Conservation (phyloP, 30 jellyfish, hydroid and myxozoan genomes). For the Pelagia noctiluca region DNA sequence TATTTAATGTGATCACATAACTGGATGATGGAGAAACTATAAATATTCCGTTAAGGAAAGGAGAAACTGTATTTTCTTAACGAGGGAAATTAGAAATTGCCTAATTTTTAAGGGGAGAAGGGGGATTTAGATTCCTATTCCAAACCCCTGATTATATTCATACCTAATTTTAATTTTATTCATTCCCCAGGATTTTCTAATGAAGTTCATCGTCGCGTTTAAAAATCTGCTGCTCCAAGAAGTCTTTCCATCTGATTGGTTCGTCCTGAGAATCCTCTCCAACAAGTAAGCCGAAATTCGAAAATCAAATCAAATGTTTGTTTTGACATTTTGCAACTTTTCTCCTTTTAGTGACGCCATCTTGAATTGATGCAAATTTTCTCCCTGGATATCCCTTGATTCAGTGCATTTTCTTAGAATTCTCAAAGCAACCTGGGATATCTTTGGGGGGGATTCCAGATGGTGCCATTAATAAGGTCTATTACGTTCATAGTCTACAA, state of each 20-base stretch:
- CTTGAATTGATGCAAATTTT: too few species aligned
- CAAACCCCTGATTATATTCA: not conserved
- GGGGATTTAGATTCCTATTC: not conserved
- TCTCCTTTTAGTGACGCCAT: not conserved
- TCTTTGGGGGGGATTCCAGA: too few species aligned
- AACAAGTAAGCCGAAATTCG: constrained; percentile 70
- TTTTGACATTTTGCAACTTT: not conserved
- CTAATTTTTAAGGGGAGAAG: too few species aligned
- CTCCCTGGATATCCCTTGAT: not conserved
- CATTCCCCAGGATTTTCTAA: constrained; percentile 79
- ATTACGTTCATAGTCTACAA: too few species aligned
- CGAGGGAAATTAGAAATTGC: too few species aligned
- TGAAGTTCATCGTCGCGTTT: constrained; percentile 88
- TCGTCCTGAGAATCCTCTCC: constrained; percentile 77
- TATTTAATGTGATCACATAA: not conserved
- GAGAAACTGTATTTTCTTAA: too few species aligned
- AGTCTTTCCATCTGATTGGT: constrained; percentile 94
- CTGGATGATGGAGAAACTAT: not conserved
- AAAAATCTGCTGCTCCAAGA: constrained; percentile 84
- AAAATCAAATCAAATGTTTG: not conserved
- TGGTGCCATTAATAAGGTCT: too few species aligned
- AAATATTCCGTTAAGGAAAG: too few species aligned
- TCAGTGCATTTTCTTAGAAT: not conserved
- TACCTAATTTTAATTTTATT: not conserved
- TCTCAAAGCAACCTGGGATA: too few species aligned